Evolutionary conservation across 2,113 vertebrate species (phyloP).

Genomic region (Trachemys scripta): DNA sequence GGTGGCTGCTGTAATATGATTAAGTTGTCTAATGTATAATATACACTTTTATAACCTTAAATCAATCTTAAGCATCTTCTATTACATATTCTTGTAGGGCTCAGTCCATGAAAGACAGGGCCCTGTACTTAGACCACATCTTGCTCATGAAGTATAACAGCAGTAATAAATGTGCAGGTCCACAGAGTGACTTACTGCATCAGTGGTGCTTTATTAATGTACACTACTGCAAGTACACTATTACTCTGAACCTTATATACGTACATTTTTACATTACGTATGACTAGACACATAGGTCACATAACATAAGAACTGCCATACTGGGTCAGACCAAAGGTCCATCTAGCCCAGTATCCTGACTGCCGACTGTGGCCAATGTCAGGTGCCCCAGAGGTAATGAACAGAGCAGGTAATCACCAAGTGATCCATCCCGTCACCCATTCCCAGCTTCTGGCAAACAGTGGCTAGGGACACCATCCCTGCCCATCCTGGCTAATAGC

Average conservation of each 20-base stretch:
- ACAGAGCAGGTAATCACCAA: no score
- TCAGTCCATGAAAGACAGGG: background rate
- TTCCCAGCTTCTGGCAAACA: no score
- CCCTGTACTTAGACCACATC: background rate
- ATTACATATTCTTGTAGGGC: background rate
- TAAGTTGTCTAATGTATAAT: background rate
- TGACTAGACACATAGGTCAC: background rate
- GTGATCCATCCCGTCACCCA: no score
- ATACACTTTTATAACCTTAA: background rate
- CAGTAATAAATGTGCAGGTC: background rate
- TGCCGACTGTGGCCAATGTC: no score
- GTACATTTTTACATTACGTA: background rate
- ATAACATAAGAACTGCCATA: no score
- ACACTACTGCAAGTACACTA: background rate
- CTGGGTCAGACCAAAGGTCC: no score
- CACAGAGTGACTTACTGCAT: background rate
- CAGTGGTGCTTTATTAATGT: background rate
- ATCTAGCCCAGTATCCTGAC: no score
- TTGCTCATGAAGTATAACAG: background rate
- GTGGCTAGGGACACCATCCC: no score
- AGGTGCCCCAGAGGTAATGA: no score
- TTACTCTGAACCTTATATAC: background rate
- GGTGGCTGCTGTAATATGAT: background rate
- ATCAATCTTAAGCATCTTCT: background rate
- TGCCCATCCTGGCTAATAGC: no score